Evolutionary conservation across 1,140 invertebrate species (phyloP).

Genomic region (Lordiphosa clarofinis): DNA sequence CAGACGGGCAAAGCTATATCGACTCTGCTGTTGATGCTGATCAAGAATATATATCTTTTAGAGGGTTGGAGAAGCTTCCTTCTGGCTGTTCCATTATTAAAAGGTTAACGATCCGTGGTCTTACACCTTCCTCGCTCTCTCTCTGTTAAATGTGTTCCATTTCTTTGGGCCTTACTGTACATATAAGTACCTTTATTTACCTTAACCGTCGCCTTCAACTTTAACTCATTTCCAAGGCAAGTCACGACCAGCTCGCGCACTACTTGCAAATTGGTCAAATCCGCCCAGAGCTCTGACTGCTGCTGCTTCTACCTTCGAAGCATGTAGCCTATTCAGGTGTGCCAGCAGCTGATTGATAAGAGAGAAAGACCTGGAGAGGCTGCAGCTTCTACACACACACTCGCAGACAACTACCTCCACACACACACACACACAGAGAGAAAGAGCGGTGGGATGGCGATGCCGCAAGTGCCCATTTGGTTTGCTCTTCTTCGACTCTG

Average conservation of each 20-base stretch:
- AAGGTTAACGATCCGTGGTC: too few species aligned
- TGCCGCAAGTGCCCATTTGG: conserved; percentile 64
- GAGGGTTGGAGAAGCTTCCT: too few species aligned
- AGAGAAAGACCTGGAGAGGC: conserved; percentile 11
- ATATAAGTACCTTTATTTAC: conserved; percentile 14
- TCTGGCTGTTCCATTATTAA: too few species aligned
- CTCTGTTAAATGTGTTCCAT: too few species aligned
- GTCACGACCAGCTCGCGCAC: conserved; percentile 52
- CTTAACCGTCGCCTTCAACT: conserved; percentile 41
- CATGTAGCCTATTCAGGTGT: conserved; percentile 24
- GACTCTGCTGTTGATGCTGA: too few species aligned
- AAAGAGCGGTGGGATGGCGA: conserved; percentile 1
- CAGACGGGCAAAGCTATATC: too few species aligned
- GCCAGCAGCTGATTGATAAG: conserved; percentile 48
- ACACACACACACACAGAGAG: conserved; percentile 14
- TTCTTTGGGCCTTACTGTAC: too few species aligned
- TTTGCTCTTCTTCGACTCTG: conserved; percentile 39
- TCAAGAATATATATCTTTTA: too few species aligned
- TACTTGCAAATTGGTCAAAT: conserved; percentile 68
- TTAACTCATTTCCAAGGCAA: conserved; percentile 63
- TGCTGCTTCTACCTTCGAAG: conserved; percentile 5
- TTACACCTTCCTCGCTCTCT: too few species aligned
- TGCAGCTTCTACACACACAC: conserved; percentile 2
- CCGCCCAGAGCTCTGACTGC: conserved; percentile 35
- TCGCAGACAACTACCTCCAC: background rate